These are phyloP conservation scores for Cuniculus paca DNA, from an alignment of 2,797 vertebrate genomes.

Conservation along the genomic window DNA sequence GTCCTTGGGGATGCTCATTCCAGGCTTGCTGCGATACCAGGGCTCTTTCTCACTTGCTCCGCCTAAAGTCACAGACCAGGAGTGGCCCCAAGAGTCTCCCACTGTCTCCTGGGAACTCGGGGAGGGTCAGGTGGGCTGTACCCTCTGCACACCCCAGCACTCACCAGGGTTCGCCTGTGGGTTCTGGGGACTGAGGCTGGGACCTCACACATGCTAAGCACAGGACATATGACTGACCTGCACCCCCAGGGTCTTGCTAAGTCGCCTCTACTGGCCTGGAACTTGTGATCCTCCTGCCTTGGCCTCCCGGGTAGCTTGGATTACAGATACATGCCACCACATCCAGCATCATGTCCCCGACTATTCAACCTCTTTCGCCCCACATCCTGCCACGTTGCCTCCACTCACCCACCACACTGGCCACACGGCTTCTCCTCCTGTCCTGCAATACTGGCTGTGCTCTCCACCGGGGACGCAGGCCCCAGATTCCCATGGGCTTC, in stretches of 20 bases:
- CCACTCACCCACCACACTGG: not conserved
- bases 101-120: not conserved
- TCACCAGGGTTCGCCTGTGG: not conserved
- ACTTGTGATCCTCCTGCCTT: not conserved
- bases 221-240: not conserved
- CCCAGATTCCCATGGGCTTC: not conserved
- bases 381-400: not conserved
- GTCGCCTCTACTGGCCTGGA: not conserved
- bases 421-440: not conserved
- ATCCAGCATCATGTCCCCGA: not conserved
- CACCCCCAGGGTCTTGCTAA: not conserved
- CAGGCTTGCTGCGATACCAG: conserved; percentile 32
- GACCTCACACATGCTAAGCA: too few species aligned
- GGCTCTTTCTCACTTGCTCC: not conserved
- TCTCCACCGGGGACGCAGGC: not conserved
- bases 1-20: conserved; percentile 14
- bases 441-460: not conserved
- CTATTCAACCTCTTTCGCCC: too few species aligned
- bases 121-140: not conserved
- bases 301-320: not conserved
- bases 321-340: accelerated
- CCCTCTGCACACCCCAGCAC: not conserved
- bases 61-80: not conserved
- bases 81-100: not conserved
- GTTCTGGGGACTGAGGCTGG: not conserved